Evolutionary conservation across 2,797 vertebrate genomes (phyloP).

Genomic region (Pantherophis alleghaniensis): DNA sequence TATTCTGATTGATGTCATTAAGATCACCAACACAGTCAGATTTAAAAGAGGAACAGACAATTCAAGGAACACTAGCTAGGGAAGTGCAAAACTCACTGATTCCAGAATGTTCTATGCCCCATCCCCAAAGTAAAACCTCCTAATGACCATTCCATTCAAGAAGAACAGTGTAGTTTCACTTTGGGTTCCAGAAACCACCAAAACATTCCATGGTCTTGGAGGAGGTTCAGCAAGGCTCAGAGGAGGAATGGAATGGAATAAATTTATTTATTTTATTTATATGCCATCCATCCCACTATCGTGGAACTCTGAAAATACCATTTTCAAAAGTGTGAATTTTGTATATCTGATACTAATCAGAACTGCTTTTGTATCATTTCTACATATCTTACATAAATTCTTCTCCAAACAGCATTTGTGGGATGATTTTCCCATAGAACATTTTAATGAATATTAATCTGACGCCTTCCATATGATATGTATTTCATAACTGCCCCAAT

Average conservation of each 20-base stretch:
- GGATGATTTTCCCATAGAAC: neutral
- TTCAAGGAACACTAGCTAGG: neutral
- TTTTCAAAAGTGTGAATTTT: neutral
- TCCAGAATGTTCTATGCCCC: neutral
- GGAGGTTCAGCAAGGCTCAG: neutral
- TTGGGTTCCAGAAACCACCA: neutral
- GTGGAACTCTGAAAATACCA: neutral
- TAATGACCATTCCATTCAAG: neutral
- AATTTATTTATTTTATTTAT: neutral
- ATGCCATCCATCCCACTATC: neutral
- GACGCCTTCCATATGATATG: neutral
- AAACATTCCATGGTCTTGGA: neutral
- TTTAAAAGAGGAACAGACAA: neutral
- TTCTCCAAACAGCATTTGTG: neutral
- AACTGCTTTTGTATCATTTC: neutral
- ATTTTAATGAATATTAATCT: neutral
- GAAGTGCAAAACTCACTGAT: neutral
- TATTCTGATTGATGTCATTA: neutral
- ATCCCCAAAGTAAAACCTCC: neutral
- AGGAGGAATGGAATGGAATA: neutral
- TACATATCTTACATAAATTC: neutral
- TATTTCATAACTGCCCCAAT: neutral
- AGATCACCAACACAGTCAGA: neutral
- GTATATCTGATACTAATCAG: neutral
- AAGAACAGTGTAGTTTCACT: neutral